Percentiles rank a stretch among this genome's conserved stretches.
These are phyloP conservation scores for Bombycilla garrulus DNA, from an alignment of 2,113 vertebrate species.

Conservation along the genomic window DNA sequence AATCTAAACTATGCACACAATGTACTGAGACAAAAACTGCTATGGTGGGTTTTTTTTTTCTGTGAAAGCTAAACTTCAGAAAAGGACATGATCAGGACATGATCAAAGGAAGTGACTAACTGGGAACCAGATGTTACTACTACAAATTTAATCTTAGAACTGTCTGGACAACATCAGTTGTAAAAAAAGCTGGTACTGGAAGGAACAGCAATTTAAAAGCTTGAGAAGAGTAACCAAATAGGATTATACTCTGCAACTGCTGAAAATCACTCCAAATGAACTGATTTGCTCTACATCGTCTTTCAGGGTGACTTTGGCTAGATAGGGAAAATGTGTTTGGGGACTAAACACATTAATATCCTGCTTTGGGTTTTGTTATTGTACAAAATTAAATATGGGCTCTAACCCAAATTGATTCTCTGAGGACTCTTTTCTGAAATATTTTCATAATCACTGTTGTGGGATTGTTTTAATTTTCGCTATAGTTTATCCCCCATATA, in stretches of 20 bases:
- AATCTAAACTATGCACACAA: not conserved
- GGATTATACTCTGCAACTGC: not conserved
- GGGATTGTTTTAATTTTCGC: conserved; percentile 3
- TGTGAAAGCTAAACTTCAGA: not conserved
- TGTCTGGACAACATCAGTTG: not conserved
- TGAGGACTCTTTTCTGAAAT: conserved; percentile 22
- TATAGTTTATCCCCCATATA: not conserved
- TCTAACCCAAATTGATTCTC: conserved; percentile 34
- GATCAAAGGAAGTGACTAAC: not conserved
- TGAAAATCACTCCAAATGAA: not conserved
- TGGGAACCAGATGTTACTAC: not conserved
- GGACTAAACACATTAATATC: not conserved
- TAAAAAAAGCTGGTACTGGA: not conserved
- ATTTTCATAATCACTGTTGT: conserved; percentile 50
- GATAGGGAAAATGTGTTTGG: not conserved
- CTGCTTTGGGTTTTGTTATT: conserved; percentile 37
- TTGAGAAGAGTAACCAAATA: not conserved
- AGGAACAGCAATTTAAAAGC: not conserved
- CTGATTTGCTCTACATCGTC: not conserved
- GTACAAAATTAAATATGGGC: not conserved
- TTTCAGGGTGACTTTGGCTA: conserved; percentile 61
- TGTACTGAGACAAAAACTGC: not conserved
- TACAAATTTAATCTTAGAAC: not conserved
- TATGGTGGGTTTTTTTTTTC: not conserved
- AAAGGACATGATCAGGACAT: not conserved